Evolutionary conservation across 2,888 invertebrate genomes (phyloP), one percentile per base, ranked within the genome.

Genomic region (Idaea dimidiata): DNA sequence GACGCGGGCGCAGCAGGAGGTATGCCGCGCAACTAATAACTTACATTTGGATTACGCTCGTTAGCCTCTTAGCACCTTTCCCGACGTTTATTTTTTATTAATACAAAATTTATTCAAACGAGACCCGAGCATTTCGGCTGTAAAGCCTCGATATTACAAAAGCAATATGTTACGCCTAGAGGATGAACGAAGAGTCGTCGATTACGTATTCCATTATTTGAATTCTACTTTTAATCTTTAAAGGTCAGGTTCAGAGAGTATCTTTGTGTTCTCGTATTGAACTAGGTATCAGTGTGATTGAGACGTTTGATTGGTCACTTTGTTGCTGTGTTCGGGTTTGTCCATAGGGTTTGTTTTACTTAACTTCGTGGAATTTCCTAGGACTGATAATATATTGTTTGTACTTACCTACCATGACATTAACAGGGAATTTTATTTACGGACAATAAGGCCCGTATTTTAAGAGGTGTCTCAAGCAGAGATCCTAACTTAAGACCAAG

Each of bases 1-100:
- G 80, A 65, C 74, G 73, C 78, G 79, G 75, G 83, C 89, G 71
- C 91, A 88, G 89, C 89, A 77, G 87, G 90, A 77, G 84, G 80
- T 80, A 69, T 71, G 71, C 81, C 80, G 77, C 72, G 77, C 84
- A 80, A 81, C 89, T 89, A 89, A 90, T 90, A 91, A 89, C 88
- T 91, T 91, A 91, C 89, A 88, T 85, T 86, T 81, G 86, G 90
- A 91, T 91, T 91, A 91, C 86, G 84, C 91, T 91, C 91, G 90
- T 91, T 91, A 91, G 88, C 82, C 88, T 89, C 90, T 91, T 91
- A 88, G 89, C 91, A 90, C 91, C 91, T 91, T 90, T 81, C 76
- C 81, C 81, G 82, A 85, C 86, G 81, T 87, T 89, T 86, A 84
- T 84, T 87, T 89, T 87, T 89, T 89, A 87, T 88, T 87, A 87